Percentiles rank a stretch among this genome's conserved stretches.
phyloP scores from a whole-genome alignment of 2,888 invertebrate genomes.

The Pyrochroa serraticornis region DNA sequence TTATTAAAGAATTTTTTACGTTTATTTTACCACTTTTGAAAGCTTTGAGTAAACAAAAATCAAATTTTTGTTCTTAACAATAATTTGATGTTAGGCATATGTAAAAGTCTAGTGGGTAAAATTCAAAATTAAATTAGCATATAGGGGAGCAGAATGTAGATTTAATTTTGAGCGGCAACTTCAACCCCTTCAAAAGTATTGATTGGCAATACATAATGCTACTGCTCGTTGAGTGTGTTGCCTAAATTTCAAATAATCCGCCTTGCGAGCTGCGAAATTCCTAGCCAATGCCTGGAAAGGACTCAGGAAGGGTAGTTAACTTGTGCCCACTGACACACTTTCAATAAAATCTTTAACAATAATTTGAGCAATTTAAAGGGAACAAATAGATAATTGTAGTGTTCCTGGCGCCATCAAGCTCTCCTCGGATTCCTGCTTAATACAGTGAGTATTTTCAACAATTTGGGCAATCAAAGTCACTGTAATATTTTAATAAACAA shows the following conservation, averaged over 20 bases:
- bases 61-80: no score
- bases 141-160: no score
- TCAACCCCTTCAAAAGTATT: no score
- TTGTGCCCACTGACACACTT: constrained; percentile 40
- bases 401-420: background rate
- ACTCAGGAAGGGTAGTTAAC: constrained; percentile 37
- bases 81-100: no score
- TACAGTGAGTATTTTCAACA: constrained; percentile 12
- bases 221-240: constrained; percentile 39
- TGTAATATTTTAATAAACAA: constrained; percentile 21
- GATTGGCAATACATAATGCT: no score
- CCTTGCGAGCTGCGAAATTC: constrained; percentile 25
- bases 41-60: no score
- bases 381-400: background rate
- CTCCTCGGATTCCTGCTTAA: background rate
- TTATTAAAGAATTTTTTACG: no score
- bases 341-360: constrained; percentile 19
- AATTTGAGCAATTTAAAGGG: constrained; percentile 12
- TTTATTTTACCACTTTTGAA: no score
- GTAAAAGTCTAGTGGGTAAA: no score
- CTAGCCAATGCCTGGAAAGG: constrained; percentile 38
- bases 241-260: constrained; percentile 51
- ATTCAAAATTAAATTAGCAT: no score
- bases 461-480: constrained; percentile 1
- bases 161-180: no score